Evolutionary conservation across 2,113 vertebrate species (phyloP).

Genomic region (Grammomys dolichurus): DNA sequence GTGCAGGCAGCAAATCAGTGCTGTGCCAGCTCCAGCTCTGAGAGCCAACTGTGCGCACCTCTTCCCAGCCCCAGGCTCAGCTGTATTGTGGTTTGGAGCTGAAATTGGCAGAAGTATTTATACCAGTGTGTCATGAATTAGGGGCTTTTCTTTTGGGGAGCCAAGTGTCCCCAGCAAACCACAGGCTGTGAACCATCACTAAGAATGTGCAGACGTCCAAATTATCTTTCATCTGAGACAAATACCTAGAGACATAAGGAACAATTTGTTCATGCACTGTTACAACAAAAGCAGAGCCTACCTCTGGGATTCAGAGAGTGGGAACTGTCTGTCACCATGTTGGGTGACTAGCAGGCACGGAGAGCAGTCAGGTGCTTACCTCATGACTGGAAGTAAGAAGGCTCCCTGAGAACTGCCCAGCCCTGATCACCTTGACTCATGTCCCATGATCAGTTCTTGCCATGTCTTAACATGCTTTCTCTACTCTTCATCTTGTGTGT

Average conservation of each 20-base stretch:
- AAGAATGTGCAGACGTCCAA: not conserved
- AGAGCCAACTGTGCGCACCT: not conserved
- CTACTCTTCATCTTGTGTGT: not conserved
- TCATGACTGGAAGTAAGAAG: not conserved
- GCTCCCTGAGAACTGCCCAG: not conserved
- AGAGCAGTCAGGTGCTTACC: not conserved
- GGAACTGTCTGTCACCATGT: not conserved
- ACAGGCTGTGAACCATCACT: not conserved
- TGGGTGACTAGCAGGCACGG: fast-evolving
- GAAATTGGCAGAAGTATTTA: not conserved
- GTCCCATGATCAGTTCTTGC: not conserved
- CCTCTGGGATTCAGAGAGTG: not conserved
- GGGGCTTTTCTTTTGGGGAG: not conserved
- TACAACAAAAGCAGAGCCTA: not conserved
- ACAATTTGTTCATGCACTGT: not conserved
- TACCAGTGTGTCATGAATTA: not conserved
- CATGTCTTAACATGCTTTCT: not conserved
- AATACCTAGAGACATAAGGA: not conserved
- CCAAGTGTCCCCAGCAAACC: not conserved
- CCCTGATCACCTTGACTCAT: not conserved
- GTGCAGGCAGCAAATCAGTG: not conserved
- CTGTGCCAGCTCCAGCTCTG: not conserved
- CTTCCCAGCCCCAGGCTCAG: not conserved
- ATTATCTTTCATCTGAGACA: not conserved
- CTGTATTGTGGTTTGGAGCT: not conserved